Conservation (phyloP, 92 coral and sea anemone genomes). For the Pocillopora grandis region DNA sequence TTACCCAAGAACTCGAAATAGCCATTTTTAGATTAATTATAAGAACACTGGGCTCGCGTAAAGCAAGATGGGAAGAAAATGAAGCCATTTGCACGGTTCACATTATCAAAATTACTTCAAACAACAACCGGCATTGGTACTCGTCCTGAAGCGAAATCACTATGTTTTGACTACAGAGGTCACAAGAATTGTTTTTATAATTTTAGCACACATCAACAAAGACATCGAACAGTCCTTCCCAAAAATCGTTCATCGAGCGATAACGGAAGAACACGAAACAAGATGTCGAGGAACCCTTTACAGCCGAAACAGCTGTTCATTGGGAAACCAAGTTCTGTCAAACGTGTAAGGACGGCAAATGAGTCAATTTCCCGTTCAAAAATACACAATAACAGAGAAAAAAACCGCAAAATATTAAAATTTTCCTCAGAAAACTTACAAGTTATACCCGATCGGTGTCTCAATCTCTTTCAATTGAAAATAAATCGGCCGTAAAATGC, state of each 20-base stretch:
- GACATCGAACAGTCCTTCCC: not conserved
- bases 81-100: too few species aligned
- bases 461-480: not conserved
- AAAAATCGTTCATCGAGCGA: not conserved
- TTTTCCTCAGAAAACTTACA: not conserved
- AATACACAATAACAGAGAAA: not conserved
- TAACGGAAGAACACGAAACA: not conserved
- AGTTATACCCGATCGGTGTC: not conserved
- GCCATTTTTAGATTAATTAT: too few species aligned
- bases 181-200: not conserved
- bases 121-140: not conserved
- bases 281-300: not conserved
- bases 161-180: not conserved
- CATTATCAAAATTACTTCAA: not conserved
- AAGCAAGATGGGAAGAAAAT: too few species aligned
- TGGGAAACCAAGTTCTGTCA: not conserved
- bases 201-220: not conserved
- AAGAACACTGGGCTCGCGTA: too few species aligned
- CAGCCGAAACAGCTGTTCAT: slow-evolving; percentile 7
- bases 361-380: not conserved
- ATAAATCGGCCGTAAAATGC: not conserved
- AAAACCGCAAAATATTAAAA: slow-evolving; percentile 4
- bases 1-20: too few species aligned
- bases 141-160: not conserved
- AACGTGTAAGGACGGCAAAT: not conserved